Percentiles rank a stretch among this genome's conserved stretches.
Conservation (phyloP, 1,140 invertebrate species). For the Lycorma delicatula region DNA sequence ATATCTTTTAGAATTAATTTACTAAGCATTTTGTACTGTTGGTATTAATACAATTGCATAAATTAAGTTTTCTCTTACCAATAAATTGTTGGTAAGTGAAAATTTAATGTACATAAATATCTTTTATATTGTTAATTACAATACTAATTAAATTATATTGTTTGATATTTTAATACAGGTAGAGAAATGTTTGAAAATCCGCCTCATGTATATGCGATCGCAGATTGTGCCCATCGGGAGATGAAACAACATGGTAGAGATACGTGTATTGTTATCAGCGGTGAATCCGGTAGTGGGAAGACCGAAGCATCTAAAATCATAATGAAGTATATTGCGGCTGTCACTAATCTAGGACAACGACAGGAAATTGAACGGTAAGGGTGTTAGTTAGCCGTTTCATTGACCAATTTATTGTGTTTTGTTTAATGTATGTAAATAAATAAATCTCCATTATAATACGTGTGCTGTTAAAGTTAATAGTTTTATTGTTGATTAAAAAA, state of each 20-base stretch:
- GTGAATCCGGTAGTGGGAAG: conserved; percentile 93
- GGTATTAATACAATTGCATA: not conserved
- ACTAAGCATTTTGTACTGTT: no score
- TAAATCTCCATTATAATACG: no score
- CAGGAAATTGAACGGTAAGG: conserved; percentile 91
- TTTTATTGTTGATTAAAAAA: no score
- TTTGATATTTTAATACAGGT: conserved; percentile 41
- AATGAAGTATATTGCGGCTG: conserved; percentile 97
- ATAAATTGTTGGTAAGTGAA: conserved; percentile 7
- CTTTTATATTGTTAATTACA: conserved; percentile 4
- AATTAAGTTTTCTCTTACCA: not conserved
- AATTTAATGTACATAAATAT: not conserved
- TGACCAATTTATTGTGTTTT: no score
- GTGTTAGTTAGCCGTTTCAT: no score
- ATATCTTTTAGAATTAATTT: no score
- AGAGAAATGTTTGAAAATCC: conserved; percentile 88
- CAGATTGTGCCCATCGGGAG: conserved; percentile 85
- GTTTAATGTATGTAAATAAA: no score
- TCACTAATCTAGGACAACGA: conserved; percentile 84
- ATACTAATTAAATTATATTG: conserved; percentile 12
- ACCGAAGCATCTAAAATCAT: conserved; percentile 98
- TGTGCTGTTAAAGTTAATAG: no score
- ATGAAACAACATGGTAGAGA: conserved; percentile 83
- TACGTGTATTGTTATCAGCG: conserved; percentile 93
- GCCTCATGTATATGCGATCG: conserved; percentile 91